These are phyloP conservation scores for Campoletis sonorensis DNA, from an alignment of 1,140 invertebrate species.

Conservation along the genomic window DNA sequence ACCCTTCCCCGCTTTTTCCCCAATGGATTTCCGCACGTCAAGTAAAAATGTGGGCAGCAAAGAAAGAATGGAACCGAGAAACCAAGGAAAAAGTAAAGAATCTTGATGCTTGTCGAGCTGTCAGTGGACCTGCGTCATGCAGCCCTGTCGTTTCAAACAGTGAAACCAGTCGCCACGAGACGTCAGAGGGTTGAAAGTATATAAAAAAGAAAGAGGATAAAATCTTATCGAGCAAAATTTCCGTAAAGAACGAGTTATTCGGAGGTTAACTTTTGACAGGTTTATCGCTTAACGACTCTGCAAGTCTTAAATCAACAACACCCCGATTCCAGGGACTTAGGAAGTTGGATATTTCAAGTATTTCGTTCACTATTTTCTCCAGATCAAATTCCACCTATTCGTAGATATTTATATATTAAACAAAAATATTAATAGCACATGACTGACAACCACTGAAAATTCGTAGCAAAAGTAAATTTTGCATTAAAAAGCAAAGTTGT, in stretches of 20 bases:
- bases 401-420: not conserved
- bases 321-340: not conserved
- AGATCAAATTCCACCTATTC: not conserved
- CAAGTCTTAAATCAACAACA: not conserved
- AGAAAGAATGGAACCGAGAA: not conserved
- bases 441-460: no score
- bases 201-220: not conserved
- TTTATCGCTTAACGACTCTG: slow-evolving; percentile 6
- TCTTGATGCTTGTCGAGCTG: not conserved
- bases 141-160: not conserved
- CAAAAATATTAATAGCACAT: no score
- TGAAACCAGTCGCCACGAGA: not conserved
- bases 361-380: not conserved
- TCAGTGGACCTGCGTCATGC: not conserved
- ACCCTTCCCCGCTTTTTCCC: not conserved
- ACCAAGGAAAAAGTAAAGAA: not conserved
- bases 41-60: not conserved
- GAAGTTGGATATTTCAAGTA: not conserved
- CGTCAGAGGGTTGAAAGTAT: not conserved
- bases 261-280: not conserved
- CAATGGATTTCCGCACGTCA: not conserved
- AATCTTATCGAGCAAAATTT: slow-evolving; percentile 9
- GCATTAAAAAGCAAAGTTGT: not conserved
- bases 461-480: no score
- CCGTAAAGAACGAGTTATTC: not conserved